Conservation (phyloP, 2,113 vertebrate species). For the Tyrannus savana region DNA sequence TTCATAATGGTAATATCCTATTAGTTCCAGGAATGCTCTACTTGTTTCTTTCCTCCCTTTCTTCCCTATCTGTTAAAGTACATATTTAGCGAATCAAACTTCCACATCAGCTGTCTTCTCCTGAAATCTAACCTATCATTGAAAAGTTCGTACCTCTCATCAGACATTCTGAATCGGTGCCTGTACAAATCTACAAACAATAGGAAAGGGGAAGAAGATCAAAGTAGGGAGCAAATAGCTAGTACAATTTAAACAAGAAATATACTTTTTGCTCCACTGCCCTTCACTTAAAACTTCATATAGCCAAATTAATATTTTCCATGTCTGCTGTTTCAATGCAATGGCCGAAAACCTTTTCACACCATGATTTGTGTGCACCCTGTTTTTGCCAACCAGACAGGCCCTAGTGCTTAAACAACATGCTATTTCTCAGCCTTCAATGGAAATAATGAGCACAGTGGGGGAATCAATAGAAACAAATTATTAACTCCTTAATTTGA, state of each 20-base stretch:
- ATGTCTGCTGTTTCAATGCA: not conserved
- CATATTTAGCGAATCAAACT: not conserved
- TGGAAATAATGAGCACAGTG: not conserved
- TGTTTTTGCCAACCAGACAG: not conserved
- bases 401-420: not conserved
- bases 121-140: not conserved
- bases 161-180: not conserved
- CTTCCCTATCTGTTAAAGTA: not conserved
- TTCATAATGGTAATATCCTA: not conserved
- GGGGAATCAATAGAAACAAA: not conserved
- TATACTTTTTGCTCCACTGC: not conserved
- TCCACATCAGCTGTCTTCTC: not conserved
- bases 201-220: not conserved
- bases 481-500: not conserved
- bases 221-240: not conserved
- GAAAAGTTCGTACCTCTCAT: not conserved
- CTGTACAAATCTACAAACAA: not conserved
- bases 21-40: not conserved
- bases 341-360: not conserved
- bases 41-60: not conserved
- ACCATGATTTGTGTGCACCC: not conserved
- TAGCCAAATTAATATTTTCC: not conserved
- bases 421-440: not conserved
- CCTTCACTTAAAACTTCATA: not conserved
- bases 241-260: not conserved